phyloP scores from a whole-genome alignment of 2,888 invertebrate species.

The Platycnemis pennipes region DNA sequence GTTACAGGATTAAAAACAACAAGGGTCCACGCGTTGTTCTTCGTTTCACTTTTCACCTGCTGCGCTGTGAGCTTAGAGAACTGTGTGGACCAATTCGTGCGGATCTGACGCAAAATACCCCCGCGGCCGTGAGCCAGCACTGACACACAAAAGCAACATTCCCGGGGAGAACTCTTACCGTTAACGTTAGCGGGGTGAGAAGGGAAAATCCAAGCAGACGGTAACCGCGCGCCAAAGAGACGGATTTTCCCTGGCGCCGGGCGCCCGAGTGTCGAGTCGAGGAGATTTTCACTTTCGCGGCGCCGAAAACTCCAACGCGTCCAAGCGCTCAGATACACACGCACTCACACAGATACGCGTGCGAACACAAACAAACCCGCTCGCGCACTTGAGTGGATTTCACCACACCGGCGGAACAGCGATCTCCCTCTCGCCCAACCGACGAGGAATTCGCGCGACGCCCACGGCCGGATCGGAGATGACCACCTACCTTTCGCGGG shows the following conservation, averaged over 20 bases:
- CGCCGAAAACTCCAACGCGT: neutral
- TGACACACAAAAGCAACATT: neutral
- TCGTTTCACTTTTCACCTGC: neutral
- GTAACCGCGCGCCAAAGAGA: neutral
- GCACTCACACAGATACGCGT: neutral
- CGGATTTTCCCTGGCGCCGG: neutral
- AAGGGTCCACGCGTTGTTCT: neutral
- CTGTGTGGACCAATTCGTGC: neutral
- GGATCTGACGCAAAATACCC: neutral
- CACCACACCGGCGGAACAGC: conserved; percentile 14
- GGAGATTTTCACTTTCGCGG: neutral
- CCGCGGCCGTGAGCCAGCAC: neutral
- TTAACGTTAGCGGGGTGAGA: neutral
- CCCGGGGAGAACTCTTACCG: neutral
- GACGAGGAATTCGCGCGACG: neutral
- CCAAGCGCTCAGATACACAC: neutral
- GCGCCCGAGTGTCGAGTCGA: neutral
- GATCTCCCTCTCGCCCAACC: no score
- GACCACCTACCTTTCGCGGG: no score
- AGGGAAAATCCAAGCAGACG: neutral
- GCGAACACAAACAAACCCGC: neutral
- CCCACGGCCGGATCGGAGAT: neutral
- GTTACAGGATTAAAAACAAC: no score
- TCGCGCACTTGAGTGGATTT: neutral
- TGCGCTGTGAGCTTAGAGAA: neutral